Evolutionary conservation across 2,797 vertebrate genomes (phyloP).

Genomic region (Cirrhinus molitorella): DNA sequence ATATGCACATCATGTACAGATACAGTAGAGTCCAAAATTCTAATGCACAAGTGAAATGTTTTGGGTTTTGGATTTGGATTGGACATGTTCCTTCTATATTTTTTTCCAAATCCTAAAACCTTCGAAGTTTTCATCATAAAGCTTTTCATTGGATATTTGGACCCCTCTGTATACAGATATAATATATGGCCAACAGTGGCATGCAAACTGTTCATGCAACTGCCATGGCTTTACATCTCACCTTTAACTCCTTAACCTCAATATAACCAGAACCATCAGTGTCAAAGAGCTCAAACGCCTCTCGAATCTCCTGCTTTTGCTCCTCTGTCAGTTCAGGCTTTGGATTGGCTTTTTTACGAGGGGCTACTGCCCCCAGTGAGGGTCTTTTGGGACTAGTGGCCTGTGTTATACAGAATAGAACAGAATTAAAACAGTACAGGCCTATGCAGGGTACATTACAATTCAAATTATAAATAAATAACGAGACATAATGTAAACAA

Average conservation of each 20-base stretch:
- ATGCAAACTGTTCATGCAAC: not conserved
- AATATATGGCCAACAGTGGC: not conserved
- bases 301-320: slow-evolving; percentile 89
- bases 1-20: not conserved
- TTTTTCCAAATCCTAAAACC: not conserved
- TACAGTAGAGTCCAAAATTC: not conserved
- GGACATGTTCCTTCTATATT: not conserved
- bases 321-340: slow-evolving; percentile 90
- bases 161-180: not conserved
- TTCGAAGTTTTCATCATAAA: not conserved
- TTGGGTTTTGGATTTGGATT: not conserved
- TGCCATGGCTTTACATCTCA: slow-evolving; percentile 49
- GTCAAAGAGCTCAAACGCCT: slow-evolving; percentile 95
- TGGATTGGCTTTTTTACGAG: slow-evolving; percentile 83
- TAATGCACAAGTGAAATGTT: not conserved
- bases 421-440: not conserved
- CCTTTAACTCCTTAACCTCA: slow-evolving; percentile 93
- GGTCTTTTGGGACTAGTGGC: slow-evolving; percentile 87
- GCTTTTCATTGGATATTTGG: not conserved
- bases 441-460: not conserved
- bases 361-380: slow-evolving; percentile 80
- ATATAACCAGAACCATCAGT: slow-evolving; percentile 89
- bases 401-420: slow-evolving; percentile 67
- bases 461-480: not conserved
- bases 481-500: not conserved